Evolutionary conservation across 2,888 invertebrate species (phyloP).

Genomic region (Deladenus siricidicola): DNA sequence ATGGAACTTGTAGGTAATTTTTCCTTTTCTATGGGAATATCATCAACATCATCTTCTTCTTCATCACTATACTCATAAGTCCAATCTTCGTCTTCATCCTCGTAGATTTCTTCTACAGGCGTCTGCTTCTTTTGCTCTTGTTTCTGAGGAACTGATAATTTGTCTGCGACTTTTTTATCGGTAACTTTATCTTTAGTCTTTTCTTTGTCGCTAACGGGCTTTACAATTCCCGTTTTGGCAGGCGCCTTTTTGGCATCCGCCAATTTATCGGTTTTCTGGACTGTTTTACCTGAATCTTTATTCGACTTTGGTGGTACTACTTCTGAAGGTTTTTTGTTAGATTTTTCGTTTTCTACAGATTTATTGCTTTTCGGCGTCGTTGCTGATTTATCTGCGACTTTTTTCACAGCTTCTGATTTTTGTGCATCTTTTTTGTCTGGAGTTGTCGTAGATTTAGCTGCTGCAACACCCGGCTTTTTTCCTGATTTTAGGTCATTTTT

Average conservation of each 20-base stretch:
- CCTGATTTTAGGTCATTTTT: neutral
- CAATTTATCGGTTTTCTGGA: too few species aligned
- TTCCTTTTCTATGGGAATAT: neutral
- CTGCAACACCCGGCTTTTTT: neutral
- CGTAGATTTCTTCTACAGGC: neutral
- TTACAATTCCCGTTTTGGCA: too few species aligned
- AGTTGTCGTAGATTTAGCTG: neutral
- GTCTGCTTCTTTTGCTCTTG: neutral
- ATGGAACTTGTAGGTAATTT: too few species aligned
- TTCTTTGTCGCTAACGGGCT: too few species aligned
- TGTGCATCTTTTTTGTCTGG: neutral
- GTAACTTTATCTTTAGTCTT: neutral
- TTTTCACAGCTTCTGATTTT: neutral
- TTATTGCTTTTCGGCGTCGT: neutral
- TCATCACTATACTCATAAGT: slow-evolving; percentile 1
- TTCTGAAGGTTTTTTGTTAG: too few species aligned
- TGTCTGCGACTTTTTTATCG: neutral
- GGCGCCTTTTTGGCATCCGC: too few species aligned
- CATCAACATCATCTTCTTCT: slow-evolving; percentile 1
- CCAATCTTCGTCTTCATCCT: neutral
- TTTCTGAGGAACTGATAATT: neutral
- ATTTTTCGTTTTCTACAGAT: neutral
- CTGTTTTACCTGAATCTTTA: too few species aligned
- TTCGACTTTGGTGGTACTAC: too few species aligned
- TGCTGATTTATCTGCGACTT: neutral